Evolutionary conservation across 2,113 vertebrate species (phyloP), one percentile per base, ranked within the genome.

Genomic region (Oreocharis arfaki): DNA sequence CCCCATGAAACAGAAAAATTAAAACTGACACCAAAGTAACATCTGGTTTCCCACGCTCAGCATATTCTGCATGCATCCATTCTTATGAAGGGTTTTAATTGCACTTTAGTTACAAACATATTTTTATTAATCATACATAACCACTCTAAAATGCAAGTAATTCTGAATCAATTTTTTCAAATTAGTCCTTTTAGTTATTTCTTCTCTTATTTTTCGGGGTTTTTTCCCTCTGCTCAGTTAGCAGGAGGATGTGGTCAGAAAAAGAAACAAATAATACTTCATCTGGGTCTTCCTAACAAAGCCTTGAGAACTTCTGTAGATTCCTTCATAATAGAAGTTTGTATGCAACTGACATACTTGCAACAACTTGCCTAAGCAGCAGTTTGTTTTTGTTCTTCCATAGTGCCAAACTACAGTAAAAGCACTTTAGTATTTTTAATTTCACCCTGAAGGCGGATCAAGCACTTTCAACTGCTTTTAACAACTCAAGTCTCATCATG

Each of bases 401-500:
- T 19, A 73, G 44, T 3, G 28, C 57, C 50, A 63, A 93, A 80
- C 35, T 91, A 86, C 57, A 91, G 92, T 42, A 91, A 91, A 89
- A 79, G 75, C 57, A 87, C 37, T 92, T 79, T 1, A 71, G 80
- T 18, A 56, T 95, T 94, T 93, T 80, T 76, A 73, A 93, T 92
- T 90, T 82, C 53, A 83, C 61, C 84, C 88, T 71, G 76, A 64
- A 95, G 90, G 95, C 46, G 93, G 90, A 96, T 80, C 39, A 93
- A 77, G 81, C 44, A 81, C 53, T 93, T 95, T 47, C 76, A 96
- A 95, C 93, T 91, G 41, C 69, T 96, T 93, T 84, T 76, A 94
- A 63, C 64, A 74, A 89, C 20, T 95, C 97, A 96, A 92, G 97
- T 90, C 68, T 84, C 42, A 83, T 94, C 94, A 27, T 92, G 89